Conservation (phyloP, 2,113 vertebrate species). For the Pavo muticus region DNA sequence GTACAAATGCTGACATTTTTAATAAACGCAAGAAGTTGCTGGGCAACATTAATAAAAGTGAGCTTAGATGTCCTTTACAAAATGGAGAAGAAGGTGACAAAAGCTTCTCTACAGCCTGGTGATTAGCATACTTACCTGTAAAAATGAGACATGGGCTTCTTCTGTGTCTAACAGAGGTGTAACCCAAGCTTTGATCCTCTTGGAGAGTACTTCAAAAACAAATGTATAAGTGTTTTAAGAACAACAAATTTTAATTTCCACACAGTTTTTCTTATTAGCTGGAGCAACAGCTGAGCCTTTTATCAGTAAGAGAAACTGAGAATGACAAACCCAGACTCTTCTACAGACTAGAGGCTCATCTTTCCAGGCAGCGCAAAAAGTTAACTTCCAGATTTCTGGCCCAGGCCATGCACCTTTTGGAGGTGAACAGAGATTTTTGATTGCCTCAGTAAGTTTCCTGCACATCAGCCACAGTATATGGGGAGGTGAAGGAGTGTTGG, state of each 20-base stretch:
- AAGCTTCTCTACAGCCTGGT: neutral
- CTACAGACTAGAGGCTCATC: neutral
- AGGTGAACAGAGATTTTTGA: neutral
- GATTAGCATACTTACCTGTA: neutral
- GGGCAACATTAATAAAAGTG: neutral
- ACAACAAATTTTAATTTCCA: neutral
- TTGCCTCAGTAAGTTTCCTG: accelerated
- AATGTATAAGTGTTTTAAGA: neutral
- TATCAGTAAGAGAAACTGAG: neutral
- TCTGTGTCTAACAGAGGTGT: neutral
- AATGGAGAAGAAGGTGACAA: neutral
- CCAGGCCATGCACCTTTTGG: accelerated
- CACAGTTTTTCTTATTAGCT: neutral
- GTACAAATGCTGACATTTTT: neutral
- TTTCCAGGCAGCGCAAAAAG: neutral
- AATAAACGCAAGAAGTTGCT: neutral
- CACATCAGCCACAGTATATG: accelerated
- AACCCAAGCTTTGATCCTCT: neutral
- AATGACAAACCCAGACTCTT: neutral
- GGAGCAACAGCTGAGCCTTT: neutral
- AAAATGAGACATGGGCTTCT: neutral
- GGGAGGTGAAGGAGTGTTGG: neutral
- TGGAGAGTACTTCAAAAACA: neutral
- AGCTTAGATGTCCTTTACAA: neutral
- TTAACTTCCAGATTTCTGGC: neutral